Evolutionary conservation across 1,140 invertebrate genomes (phyloP), one percentile per base, ranked within the genome.

Genomic region (Pomacea maculata): DNA sequence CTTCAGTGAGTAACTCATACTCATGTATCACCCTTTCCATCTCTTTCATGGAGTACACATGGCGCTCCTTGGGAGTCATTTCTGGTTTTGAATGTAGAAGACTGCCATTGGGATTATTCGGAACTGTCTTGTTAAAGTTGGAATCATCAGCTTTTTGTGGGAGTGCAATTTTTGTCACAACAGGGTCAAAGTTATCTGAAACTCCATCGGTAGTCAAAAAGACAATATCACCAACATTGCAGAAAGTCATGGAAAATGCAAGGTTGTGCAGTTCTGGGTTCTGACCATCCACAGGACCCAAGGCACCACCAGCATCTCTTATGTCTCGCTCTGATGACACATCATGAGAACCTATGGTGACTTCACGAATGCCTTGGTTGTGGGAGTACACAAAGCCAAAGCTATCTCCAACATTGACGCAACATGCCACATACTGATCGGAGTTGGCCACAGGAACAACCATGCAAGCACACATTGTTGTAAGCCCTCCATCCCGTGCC

Each of bases 121-220:
- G 57, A 45, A 71, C 75, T 34, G 34, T 77, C 25, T 75, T 84
- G 76, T 84, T 84, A 63, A 83, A 82, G 79, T 83, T 84, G 54
- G 84, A 83, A 73, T 86, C 84, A 70, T 83, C 86, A 84, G 89
- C 83, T 91, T 83, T 76, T 71, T 78, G 91, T 21, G 94, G 93
- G 25, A 95, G 92, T n/a, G 96, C 96, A 90, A 98, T 96, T 92
- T 97, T 97, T 11, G 96, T 97, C 79, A 98, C 97, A 68, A 97
- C 96, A 4, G 97, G 97, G 92, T 98, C 97, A 90, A 97, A 97
- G 89, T 98, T 98, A 88, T 98, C 97, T 17, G 96, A 96, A 54
- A 98, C 94, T n/a, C 97, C 97, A 89, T 98, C 97, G 25, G 95
- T 96, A 2, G 96, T 97, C 19, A 98, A 93, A 89, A 97, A 96